Evolutionary conservation across 1,140 invertebrate species (phyloP).

Genomic region (Copidosoma floridanum): DNA sequence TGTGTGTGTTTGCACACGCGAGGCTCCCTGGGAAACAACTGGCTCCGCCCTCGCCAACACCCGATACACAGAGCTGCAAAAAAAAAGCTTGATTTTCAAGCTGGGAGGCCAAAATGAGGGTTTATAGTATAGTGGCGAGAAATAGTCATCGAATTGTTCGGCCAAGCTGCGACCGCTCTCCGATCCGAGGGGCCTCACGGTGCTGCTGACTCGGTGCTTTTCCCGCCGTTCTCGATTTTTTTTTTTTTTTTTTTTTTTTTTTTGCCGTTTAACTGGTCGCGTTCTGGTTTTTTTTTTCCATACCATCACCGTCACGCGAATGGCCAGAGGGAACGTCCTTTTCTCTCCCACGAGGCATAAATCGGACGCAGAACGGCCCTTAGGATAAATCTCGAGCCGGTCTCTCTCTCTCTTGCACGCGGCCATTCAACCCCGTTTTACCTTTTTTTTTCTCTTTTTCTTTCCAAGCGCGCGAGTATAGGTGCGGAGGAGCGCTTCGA

Average conservation of each 20-base stretch:
- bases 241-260: too few species aligned
- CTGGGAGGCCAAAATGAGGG: too few species aligned
- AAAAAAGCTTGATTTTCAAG: too few species aligned
- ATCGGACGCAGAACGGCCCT: not conserved
- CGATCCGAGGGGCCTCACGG: not conserved
- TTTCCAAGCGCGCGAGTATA: not conserved
- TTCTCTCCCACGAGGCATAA: slow-evolving; percentile 15
- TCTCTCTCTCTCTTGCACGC: too few species aligned
- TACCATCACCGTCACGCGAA: slow-evolving; percentile 11
- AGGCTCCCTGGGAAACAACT: too few species aligned
- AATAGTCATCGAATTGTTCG: slow-evolving; percentile 26
- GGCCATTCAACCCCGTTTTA: not conserved
- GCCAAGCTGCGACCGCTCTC: slow-evolving; percentile 17
- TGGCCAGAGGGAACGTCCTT: not conserved
- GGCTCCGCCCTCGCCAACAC: too few species aligned
- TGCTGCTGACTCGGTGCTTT: slow-evolving; percentile 19
- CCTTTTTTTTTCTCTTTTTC: not conserved
- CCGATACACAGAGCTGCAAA: too few species aligned
- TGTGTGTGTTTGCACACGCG: too few species aligned
- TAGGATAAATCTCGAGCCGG: slow-evolving; percentile 18
- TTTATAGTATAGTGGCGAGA: too few species aligned
- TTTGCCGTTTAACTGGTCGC: too few species aligned
- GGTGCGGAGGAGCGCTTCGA: not conserved
- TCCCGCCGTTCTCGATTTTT: slow-evolving; percentile 18
- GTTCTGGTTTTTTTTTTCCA: too few species aligned